Evolutionary conservation across 2,888 invertebrate species (phyloP).

Genomic region (Ophonus ardosiacus): DNA sequence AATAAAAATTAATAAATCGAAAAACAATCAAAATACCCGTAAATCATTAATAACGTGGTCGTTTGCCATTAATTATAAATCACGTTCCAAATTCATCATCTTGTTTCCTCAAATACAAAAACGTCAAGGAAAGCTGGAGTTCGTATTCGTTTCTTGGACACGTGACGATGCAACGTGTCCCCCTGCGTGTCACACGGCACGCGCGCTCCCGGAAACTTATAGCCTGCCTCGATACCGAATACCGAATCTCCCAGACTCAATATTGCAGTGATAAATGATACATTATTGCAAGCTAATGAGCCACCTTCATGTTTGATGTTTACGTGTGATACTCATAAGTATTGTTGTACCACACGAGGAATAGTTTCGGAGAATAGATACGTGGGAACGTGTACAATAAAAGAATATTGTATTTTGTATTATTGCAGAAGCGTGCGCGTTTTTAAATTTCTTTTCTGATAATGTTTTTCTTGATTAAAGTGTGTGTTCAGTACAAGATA

Average conservation of each 20-base stretch:
- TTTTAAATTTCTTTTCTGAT: too few relatives aligned
- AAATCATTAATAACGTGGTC: too few relatives aligned
- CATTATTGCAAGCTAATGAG: neutral
- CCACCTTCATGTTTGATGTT: neutral
- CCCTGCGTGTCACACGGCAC: neutral
- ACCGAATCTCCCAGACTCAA: neutral
- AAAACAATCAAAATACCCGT: neutral
- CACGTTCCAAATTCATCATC: neutral
- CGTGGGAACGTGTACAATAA: too few relatives aligned
- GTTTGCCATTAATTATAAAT: neutral
- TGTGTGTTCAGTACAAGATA: too few relatives aligned
- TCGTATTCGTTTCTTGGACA: neutral
- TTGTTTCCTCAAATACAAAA: neutral
- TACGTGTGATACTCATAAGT: neutral
- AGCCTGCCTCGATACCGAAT: too few relatives aligned
- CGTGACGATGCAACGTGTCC: neutral
- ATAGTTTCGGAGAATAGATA: too few relatives aligned
- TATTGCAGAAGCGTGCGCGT: too few relatives aligned
- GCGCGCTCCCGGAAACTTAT: neutral
- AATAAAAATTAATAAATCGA: neutral
- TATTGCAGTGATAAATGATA: neutral
- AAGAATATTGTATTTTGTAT: too few relatives aligned
- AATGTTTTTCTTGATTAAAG: too few relatives aligned
- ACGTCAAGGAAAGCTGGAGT: neutral
- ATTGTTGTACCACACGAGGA: neutral